These are phyloP conservation scores for Ceratosolen solmsi DNA, from an alignment of 1,140 invertebrate genomes.

Conservation along the genomic window DNA sequence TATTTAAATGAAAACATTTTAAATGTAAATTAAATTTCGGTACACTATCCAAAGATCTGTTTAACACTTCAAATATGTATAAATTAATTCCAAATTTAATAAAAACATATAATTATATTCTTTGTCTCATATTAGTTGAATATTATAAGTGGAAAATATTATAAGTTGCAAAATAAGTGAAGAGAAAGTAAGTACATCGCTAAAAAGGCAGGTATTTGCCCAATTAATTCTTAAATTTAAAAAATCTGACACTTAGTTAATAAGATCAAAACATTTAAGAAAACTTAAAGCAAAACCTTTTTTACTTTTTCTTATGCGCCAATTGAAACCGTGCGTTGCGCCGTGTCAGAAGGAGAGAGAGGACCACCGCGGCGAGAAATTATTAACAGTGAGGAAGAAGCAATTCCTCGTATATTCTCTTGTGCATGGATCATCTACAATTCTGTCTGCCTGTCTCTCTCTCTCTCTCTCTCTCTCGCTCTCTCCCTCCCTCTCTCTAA, in stretches of 20 bases:
- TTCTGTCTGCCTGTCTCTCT: neutral
- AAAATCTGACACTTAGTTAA: neutral
- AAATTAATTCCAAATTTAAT: neutral
- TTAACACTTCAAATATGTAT: too few species aligned
- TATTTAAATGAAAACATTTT: too few species aligned
- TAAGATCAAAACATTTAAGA: neutral
- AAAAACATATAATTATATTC: neutral
- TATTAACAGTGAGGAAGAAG: slow-evolving; percentile 48
- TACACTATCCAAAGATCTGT: too few species aligned
- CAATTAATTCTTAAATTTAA: slow-evolving; percentile 24
- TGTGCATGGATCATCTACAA: neutral
- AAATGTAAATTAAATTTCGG: too few species aligned
- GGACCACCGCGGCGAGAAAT: slow-evolving; percentile 60
- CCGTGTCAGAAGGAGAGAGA: slow-evolving; percentile 48
- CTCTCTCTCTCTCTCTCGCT: neutral
- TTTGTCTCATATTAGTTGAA: neutral
- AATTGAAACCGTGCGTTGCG: slow-evolving; percentile 30
- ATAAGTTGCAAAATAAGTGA: neutral
- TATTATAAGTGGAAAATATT: neutral
- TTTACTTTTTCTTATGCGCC: slow-evolving; percentile 16
- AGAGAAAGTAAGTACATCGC: neutral
- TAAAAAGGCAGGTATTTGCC: neutral
- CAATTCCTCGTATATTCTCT: neutral
- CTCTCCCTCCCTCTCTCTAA: too few species aligned
- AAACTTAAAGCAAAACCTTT: neutral